A percentile compares a stretch with the other conserved stretches of the same genome.
Conservation (phyloP, 1,140 invertebrate species). For the Ditylenchus dipsaci region DNA sequence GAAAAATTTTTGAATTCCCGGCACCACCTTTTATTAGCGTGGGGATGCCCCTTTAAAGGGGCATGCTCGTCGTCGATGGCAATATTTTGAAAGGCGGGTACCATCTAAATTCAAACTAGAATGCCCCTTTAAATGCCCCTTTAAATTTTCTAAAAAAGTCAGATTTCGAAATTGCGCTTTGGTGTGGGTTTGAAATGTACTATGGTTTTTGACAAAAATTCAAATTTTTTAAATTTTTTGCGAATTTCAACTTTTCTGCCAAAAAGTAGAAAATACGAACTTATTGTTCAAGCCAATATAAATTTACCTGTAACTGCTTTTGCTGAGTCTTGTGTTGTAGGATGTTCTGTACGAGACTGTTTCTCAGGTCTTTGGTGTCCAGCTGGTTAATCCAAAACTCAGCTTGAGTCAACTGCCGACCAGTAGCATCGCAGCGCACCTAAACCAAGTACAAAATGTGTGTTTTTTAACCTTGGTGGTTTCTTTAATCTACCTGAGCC, state of each 20-base stretch:
- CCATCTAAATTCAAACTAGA: too few species aligned
- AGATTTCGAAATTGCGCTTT: neutral
- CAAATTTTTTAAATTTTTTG: too few species aligned
- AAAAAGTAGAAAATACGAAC: too few species aligned
- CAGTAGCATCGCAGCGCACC: conserved; percentile 28
- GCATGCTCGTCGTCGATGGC: too few species aligned
- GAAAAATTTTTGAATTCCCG: too few species aligned
- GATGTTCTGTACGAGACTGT: conserved; percentile 40
- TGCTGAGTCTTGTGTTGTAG: conserved; percentile 51
- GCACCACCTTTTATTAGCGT: too few species aligned
- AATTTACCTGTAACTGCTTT: conserved; percentile 44
- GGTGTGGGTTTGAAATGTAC: neutral
- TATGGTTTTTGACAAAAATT: too few species aligned
- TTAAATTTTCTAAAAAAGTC: too few species aligned
- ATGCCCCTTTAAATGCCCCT: too few species aligned
- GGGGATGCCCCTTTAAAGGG: too few species aligned
- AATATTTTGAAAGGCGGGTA: too few species aligned
- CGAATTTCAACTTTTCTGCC: too few species aligned
- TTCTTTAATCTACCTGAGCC: conserved; percentile 21
- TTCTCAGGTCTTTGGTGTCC: conserved; percentile 41
- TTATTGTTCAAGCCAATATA: neutral
- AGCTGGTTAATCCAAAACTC: conserved; percentile 41
- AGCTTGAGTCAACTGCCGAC: conserved; percentile 18
- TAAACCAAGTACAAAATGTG: conserved; percentile 3
- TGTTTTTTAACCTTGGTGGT: conserved; percentile 8